phyloP scores from a whole-genome alignment of 1,140 invertebrate genomes.

The Trinorchestia longiramus region DNA sequence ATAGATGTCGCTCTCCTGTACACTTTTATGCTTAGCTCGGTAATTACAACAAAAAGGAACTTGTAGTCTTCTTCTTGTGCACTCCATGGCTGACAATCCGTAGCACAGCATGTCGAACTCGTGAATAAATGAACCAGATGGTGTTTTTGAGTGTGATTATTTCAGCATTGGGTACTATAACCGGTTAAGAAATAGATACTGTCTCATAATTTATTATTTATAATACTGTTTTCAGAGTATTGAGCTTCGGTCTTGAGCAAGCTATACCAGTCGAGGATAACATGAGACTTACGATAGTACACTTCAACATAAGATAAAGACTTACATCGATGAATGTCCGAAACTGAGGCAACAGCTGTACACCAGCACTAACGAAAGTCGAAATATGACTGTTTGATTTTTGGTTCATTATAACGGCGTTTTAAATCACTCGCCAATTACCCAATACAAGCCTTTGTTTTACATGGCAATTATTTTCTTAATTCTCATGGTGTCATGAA shows the following conservation, averaged over 20 bases:
- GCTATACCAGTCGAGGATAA: no score
- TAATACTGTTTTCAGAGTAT: neutral
- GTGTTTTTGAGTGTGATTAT: neutral
- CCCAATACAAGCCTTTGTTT: no score
- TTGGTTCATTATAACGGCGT: no score
- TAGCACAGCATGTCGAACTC: neutral
- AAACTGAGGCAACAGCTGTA: no score
- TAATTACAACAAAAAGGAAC: neutral
- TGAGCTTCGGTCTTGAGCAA: neutral
- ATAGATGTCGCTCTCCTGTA: neutral
- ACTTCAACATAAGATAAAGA: no score
- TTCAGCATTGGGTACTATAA: neutral
- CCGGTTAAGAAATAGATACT: neutral
- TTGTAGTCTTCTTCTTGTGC: neutral
- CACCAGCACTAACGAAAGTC: no score
- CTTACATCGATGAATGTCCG: no score
- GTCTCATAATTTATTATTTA: neutral
- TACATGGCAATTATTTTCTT: no score
- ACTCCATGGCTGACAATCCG: neutral
- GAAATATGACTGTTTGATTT: no score
- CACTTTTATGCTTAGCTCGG: neutral
- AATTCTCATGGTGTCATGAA: no score
- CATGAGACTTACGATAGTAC: no score
- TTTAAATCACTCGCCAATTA: no score
- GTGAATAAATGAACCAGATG: neutral